Evolutionary conservation across 1,140 invertebrate genomes (phyloP).

Genomic region (Drosophila serrata): DNA sequence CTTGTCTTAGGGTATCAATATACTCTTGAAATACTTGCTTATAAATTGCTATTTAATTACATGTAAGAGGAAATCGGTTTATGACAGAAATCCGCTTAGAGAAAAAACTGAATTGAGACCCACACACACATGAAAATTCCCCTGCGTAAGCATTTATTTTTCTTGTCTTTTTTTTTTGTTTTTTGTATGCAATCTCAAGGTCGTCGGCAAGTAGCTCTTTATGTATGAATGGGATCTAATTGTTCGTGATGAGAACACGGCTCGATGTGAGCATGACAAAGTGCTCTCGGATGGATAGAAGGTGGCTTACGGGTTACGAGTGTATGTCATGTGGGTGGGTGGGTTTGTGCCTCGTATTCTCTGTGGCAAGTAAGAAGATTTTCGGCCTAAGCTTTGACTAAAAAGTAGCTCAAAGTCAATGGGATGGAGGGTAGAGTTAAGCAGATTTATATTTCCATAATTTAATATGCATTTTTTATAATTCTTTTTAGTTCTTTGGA

Average conservation of each 20-base stretch:
- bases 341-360: not conserved
- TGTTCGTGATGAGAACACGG: conserved; percentile 66
- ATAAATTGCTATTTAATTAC: conserved; percentile 63
- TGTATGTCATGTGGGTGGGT: conserved; percentile 25
- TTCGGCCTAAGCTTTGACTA: conserved; percentile 4
- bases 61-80: conserved; percentile 63
- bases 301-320: conserved; percentile 12
- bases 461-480: conserved; percentile 2
- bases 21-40: conserved; percentile 2
- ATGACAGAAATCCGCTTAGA: conserved; percentile 51
- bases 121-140: conserved; percentile 31
- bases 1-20: conserved; percentile 7
- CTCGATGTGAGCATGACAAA: conserved; percentile 32
- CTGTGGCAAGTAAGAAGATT: conserved; percentile 9
- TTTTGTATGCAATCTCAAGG: conserved; percentile 62
- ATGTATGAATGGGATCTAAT: conserved; percentile 80
- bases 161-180: conserved; percentile 38
- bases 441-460: conserved; percentile 3
- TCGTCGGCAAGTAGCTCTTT: conserved; percentile 75
- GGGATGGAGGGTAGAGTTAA: no score
- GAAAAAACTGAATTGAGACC: conserved; percentile 28
- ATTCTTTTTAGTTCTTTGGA: conserved; percentile 44
- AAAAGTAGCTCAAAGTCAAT: conserved; percentile 43
- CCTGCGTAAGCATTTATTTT: conserved; percentile 61
- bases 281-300: conserved; percentile 21